Evolutionary conservation across 2,797 vertebrate genomes (phyloP), one percentile per base, ranked within the genome.

Genomic region (Spinibarbus caldwelli): DNA sequence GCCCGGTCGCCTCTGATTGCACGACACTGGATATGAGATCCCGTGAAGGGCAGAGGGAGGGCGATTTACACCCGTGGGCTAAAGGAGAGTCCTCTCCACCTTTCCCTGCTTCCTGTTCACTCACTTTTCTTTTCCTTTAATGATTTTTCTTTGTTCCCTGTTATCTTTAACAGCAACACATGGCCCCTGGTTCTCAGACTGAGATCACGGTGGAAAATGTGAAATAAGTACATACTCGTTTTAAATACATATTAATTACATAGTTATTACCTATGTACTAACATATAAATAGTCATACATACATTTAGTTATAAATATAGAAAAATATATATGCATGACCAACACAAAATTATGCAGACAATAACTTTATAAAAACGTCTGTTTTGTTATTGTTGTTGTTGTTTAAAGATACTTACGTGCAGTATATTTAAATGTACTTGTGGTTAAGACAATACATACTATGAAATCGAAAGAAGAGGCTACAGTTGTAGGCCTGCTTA

Each of bases 1-100:
- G 93, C 92, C 93, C 91, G 86, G 91, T 91, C 88, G 92, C 91
- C 94, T 93, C 93, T 95, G 94, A 94, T 94, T 95, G 94, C 94
- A 94, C 92, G 92, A 91, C 86, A 89, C 88, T 92, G 92, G 88
- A 95, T 94, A 94, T 90, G 92, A 92, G 94, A 93, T 93, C 92
- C 89, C 90, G 82, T 90, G 84, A 91, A 92, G 88, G 86, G 91
- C 90, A 92, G 90, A 89, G 90, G 78, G 83, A 75, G 77, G 76
- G 80, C 54, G 77, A 67, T 82, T 79, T 87, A 73, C 79, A 62
- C 80, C 80, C 66, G 11, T 73, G 75, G 77, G 79, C 54, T 82
- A 66, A n/a, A 78, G 54, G 76, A 82, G 72, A 78, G 43, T 57
- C 79, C 47, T 78, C 73, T 85, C 45, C 45, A 72, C 79, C 52